Evolutionary conservation across 1,140 invertebrate genomes (phyloP).

Genomic region (Drosophila yakuba): DNA sequence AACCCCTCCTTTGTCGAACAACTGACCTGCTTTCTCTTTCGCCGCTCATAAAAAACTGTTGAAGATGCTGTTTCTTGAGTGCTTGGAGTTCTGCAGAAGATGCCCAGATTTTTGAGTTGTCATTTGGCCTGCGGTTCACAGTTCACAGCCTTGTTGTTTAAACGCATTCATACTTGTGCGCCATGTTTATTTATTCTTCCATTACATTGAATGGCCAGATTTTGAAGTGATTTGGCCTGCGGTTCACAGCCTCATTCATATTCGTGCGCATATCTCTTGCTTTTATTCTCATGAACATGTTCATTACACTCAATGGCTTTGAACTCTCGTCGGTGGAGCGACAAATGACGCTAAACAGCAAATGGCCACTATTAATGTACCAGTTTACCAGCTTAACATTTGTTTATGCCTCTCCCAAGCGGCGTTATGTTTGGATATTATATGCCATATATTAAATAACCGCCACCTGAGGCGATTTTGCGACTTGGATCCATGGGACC

Average conservation of each 20-base stretch:
- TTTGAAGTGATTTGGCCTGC: conserved; percentile 12
- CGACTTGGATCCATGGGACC: conserved; percentile 1
- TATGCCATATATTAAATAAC: conserved; percentile 61
- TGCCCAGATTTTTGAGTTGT: conserved; percentile 9
- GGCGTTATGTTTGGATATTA: conserved; percentile 48
- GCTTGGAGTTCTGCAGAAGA: conserved; percentile 15
- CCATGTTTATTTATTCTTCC: neutral
- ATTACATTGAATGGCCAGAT: neutral
- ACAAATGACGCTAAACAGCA: conserved; percentile 64
- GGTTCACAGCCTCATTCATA: conserved; percentile 31
- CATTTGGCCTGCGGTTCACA: conserved; percentile 30
- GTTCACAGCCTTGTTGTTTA: conserved; percentile 29
- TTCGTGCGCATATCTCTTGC: neutral
- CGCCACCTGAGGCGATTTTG: conserved; percentile 24
- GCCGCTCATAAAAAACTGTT: conserved; percentile 38
- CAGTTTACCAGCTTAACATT: conserved; percentile 55
- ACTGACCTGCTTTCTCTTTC: conserved; percentile 84
- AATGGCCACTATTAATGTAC: conserved; percentile 77
- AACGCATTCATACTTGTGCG: neutral
- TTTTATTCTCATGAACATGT: conserved; percentile 7
- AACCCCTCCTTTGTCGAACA: conserved; percentile 53
- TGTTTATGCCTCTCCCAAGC: conserved; percentile 5
- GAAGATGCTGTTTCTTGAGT: conserved; percentile 1
- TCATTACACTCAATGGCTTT: conserved; percentile 68
- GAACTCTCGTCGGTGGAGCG: conserved; percentile 51